A percentile compares a stretch with the other conserved stretches of the same genome.
Conservation (phyloP, 2,888 invertebrate genomes). For the Acrobasis consociella region DNA sequence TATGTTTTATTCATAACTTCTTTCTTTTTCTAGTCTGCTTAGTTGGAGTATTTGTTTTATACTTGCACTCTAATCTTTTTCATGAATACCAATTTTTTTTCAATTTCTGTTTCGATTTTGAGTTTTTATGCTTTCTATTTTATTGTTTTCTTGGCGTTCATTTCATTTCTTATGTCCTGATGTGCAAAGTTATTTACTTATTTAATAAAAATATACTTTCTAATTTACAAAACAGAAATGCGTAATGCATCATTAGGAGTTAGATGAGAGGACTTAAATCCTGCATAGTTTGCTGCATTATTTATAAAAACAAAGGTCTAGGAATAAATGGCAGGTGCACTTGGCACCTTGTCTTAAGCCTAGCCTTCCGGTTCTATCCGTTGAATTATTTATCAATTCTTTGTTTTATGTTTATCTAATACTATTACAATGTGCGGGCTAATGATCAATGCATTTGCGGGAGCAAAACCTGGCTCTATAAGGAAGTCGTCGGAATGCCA, state of each 20-base stretch:
- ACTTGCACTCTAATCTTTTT: no score
- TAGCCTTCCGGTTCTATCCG: constrained; percentile 65
- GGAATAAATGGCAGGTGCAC: constrained; percentile 61
- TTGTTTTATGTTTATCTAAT: constrained; percentile 47
- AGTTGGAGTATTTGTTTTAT: no score
- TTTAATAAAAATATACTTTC: no score
- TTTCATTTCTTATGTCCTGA: no score
- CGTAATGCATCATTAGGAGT: constrained; percentile 1
- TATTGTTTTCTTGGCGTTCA: no score
- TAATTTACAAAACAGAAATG: no score
- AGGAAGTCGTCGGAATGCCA: constrained; percentile 58
- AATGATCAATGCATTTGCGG: constrained; percentile 30
- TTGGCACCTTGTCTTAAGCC: constrained; percentile 62
- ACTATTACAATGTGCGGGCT: constrained; percentile 25
- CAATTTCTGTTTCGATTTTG: no score
- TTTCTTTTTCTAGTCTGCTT: no score
- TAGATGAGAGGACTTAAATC: constrained; percentile 26
- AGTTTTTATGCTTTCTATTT: no score
- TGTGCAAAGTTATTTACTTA: no score
- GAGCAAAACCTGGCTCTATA: constrained; percentile 36
- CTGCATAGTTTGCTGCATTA: constrained; percentile 32
- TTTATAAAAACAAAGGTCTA: constrained; percentile 38
- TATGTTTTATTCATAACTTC: no score
- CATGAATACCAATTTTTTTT: no score
- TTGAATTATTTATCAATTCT: constrained; percentile 64